Evolutionary conservation across 2,797 vertebrate genomes (phyloP).

Genomic region (Phataginus tricuspis): DNA sequence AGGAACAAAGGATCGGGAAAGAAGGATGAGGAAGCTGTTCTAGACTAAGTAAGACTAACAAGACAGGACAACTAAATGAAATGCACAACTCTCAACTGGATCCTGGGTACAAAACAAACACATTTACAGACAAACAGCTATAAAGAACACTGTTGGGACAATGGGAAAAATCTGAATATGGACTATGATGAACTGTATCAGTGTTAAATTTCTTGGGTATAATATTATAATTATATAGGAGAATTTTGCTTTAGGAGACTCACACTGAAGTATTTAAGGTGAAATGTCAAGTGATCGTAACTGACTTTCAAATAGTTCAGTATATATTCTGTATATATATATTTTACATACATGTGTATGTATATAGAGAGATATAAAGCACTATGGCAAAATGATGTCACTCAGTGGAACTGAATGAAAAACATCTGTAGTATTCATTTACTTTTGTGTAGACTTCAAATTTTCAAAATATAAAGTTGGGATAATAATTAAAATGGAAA

Average conservation of each 20-base stretch:
- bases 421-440: background rate
- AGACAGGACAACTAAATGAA: background rate
- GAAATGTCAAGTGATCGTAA: background rate
- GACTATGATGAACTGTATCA: background rate
- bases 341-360: background rate
- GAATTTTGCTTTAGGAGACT: background rate
- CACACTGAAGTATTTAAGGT: background rate
- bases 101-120: background rate
- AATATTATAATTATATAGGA: background rate
- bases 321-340: too few relatives aligned
- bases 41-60: background rate
- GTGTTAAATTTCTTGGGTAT: background rate
- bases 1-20: background rate
- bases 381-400: background rate
- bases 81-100: background rate
- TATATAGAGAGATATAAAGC: background rate
- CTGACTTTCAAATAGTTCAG: background rate
- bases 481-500: slow-evolving; percentile 19
- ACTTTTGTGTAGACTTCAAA: background rate
- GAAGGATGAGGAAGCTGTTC: background rate
- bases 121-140: background rate
- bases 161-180: background rate
- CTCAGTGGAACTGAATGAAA: background rate
- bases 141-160: background rate
- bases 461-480: slow-evolving; percentile 19